Percentiles rank a stretch among this genome's conserved stretches.
Conservation (phyloP, 2,113 vertebrate genomes). For the Naja naja region DNA sequence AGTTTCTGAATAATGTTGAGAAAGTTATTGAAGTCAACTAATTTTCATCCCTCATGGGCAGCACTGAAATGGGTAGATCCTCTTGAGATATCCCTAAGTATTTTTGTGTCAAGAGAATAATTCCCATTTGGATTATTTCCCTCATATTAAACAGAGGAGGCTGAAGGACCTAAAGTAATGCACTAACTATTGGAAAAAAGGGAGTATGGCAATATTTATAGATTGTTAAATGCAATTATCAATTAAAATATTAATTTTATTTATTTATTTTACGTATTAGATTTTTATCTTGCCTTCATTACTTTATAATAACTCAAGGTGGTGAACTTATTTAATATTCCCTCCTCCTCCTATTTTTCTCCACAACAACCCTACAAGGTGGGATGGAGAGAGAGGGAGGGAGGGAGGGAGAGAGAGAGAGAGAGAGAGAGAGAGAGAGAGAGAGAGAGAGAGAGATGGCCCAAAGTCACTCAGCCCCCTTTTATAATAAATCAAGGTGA, state of each 20-base stretch:
- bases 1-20: slow-evolving; percentile 9
- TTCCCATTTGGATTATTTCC: background rate
- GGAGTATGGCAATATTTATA: background rate
- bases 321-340: no score
- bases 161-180: background rate
- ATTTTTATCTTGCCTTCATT: background rate
- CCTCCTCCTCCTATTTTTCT: no score
- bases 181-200: background rate
- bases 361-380: no score
- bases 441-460: no score
- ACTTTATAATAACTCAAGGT: no score
- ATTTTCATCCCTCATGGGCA: background rate
- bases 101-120: background rate
- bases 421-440: no score
- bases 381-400: no score
- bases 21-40: background rate
- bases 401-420: no score
- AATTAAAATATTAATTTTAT: background rate
- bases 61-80: background rate
- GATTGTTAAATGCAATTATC: background rate
- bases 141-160: background rate
- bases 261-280: background rate
- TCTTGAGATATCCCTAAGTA: background rate
- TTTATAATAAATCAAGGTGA: no score
- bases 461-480: no score